phyloP scores from a whole-genome alignment of 1,140 invertebrate genomes.

The Chrysopa pallens region DNA sequence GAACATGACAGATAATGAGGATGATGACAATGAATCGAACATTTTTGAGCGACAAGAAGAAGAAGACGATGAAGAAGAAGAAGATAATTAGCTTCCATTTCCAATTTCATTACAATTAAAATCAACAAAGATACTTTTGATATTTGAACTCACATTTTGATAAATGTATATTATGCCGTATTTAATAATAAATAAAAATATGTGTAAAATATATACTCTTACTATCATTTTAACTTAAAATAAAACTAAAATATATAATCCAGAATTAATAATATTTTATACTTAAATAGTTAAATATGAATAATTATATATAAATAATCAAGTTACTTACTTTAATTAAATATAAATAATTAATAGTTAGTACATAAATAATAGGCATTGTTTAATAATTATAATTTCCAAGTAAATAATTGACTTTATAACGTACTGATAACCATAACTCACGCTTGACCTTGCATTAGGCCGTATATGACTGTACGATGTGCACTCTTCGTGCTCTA shows the following conservation, averaged over 20 bases:
- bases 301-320: slow-evolving; percentile 12
- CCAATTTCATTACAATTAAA: slow-evolving; percentile 12
- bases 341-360: slow-evolving; percentile 5
- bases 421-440: slow-evolving; percentile 1
- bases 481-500: slow-evolving; percentile 3
- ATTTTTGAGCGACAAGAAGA: slow-evolving; percentile 13
- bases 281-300: slow-evolving; percentile 1
- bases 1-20: slow-evolving; percentile 6
- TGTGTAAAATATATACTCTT: slow-evolving; percentile 12
- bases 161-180: slow-evolving; percentile 12
- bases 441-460: slow-evolving; percentile 2
- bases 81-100: slow-evolving; percentile 15
- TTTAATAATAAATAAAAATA: slow-evolving; percentile 14
- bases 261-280: slow-evolving; percentile 12
- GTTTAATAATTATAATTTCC: neutral
- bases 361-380: slow-evolving; percentile 6
- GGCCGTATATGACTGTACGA: slow-evolving; percentile 1
- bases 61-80: slow-evolving; percentile 15
- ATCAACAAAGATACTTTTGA: slow-evolving; percentile 10
- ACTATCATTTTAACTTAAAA: slow-evolving; percentile 9
- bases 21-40: slow-evolving; percentile 13
- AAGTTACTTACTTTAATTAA: slow-evolving; percentile 1
- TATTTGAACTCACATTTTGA: slow-evolving; percentile 14
- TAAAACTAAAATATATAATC: slow-evolving; percentile 10
- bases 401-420: no score